phyloP scores from a whole-genome alignment of 2,888 invertebrate species.

The Zygogramma bicolorata region DNA sequence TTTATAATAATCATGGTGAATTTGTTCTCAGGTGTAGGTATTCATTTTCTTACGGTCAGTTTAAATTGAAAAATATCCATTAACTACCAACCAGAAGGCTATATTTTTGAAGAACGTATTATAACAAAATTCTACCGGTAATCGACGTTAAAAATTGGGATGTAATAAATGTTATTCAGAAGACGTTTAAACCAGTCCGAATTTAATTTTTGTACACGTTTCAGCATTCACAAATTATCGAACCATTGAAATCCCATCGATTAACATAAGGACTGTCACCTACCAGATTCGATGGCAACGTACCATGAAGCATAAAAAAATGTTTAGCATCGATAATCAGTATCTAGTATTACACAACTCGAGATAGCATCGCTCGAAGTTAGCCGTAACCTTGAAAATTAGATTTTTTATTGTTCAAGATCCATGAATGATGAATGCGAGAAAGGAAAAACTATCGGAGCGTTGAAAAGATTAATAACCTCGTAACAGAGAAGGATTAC shows the following conservation, averaged over 20 bases:
- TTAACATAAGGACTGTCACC: not conserved
- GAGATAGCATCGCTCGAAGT: conserved; percentile 6
- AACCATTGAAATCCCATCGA: not conserved
- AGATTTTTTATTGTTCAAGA: conserved; percentile 4
- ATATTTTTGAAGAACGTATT: not conserved
- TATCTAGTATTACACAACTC: not conserved
- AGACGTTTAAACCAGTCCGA: not conserved
- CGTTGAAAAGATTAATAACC: conserved; percentile 23
- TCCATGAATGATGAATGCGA: conserved; percentile 5
- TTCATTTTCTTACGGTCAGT: not conserved
- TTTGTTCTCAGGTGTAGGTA: not conserved
- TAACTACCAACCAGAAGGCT: not conserved
- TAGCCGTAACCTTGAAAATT: conserved; percentile 11
- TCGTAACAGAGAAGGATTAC: not conserved
- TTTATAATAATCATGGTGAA: not conserved
- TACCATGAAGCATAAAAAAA: not conserved
- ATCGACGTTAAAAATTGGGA: not conserved
- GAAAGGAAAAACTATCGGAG: conserved; percentile 17
- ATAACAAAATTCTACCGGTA: not conserved
- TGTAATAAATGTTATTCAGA: not conserved
- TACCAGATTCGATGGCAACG: not conserved
- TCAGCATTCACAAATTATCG: not conserved
- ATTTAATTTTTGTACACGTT: not conserved
- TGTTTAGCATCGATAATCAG: not conserved
- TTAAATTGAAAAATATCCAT: not conserved